phyloP scores from a whole-genome alignment of 2,797 vertebrate species.

The Anabas testudineus region DNA sequence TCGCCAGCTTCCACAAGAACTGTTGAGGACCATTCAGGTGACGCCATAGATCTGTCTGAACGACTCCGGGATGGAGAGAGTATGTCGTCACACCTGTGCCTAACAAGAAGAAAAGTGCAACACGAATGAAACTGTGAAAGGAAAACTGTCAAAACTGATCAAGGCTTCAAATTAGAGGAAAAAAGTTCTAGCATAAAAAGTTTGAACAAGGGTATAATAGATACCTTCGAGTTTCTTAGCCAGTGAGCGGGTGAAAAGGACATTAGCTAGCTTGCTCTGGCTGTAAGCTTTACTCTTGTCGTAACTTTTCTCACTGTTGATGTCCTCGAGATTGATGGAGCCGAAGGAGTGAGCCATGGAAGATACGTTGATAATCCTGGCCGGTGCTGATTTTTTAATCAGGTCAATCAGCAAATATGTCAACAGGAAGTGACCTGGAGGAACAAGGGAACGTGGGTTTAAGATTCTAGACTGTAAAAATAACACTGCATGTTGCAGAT shows the following conservation, averaged over 20 bases:
- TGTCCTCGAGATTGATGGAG: slow-evolving; percentile 90
- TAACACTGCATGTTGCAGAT: too few relatives aligned
- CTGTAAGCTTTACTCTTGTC: slow-evolving; percentile 85
- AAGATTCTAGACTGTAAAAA: too few relatives aligned
- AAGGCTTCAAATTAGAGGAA: too few relatives aligned
- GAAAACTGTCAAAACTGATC: background rate
- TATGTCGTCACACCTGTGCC: slow-evolving; percentile 89
- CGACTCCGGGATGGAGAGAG: slow-evolving; percentile 90
- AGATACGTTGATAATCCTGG: slow-evolving; percentile 89
- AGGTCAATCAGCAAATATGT: slow-evolving; percentile 85
- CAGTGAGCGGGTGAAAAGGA: slow-evolving; percentile 90
- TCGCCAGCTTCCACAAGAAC: slow-evolving; percentile 73
- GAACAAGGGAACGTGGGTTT: background rate
- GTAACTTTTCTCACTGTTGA: slow-evolving; percentile 92
- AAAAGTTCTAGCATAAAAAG: background rate
- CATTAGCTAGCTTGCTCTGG: slow-evolving; percentile 93
- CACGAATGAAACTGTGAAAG: background rate
- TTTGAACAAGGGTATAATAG: background rate
- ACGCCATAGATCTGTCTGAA: slow-evolving; percentile 87
- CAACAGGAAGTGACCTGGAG: slow-evolving; percentile 93
- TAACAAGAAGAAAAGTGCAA: slow-evolving; percentile 44
- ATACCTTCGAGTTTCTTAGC: slow-evolving; percentile 89
- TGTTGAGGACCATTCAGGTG: slow-evolving; percentile 80
- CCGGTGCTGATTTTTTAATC: slow-evolving; percentile 84
- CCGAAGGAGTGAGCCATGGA: slow-evolving; percentile 88